A percentile compares a stretch with the other conserved stretches of the same genome.
These are phyloP conservation scores for Cercocebus atys DNA, from an alignment of 2,113 vertebrate species.

Conservation along the genomic window DNA sequence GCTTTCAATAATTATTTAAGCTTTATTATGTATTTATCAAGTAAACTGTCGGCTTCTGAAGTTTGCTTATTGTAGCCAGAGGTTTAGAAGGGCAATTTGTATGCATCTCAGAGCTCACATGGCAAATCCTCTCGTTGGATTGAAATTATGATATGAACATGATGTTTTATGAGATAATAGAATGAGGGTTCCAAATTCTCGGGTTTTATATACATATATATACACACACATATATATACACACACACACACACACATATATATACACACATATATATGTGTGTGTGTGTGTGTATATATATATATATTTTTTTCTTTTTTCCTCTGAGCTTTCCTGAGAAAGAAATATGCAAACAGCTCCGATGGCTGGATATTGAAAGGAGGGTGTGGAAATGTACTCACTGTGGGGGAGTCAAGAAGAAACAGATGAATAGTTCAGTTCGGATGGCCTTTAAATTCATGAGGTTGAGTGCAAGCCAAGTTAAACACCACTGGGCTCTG, in stretches of 20 bases:
- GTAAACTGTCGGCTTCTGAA: conserved; percentile 77
- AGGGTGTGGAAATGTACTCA: neutral
- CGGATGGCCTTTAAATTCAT: neutral
- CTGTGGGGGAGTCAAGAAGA: neutral
- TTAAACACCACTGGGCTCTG: neutral
- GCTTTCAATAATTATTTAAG: conserved; percentile 84
- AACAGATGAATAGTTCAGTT: neutral
- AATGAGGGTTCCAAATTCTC: conserved; percentile 62
- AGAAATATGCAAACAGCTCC: conserved; percentile 44
- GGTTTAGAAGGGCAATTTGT: conserved; percentile 78
- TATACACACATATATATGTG: too few relatives aligned
- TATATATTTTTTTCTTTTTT: neutral
- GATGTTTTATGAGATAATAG: conserved; percentile 77
- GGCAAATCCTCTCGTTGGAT: conserved; percentile 70
- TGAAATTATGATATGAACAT: conserved; percentile 77
- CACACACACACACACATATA: too few relatives aligned
- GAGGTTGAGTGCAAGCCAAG: neutral
- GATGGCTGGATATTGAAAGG: neutral
- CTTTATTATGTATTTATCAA: conserved; percentile 83
- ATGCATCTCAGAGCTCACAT: conserved; percentile 61
- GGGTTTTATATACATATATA: neutral
- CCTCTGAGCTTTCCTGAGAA: conserved; percentile 2
- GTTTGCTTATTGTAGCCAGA: conserved; percentile 80
- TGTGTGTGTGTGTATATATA: too few relatives aligned
- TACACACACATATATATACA: neutral